Base-by-base conservation (phyloP, 2,113 vertebrate genomes). In the Plectropomus leopardus region DNA sequence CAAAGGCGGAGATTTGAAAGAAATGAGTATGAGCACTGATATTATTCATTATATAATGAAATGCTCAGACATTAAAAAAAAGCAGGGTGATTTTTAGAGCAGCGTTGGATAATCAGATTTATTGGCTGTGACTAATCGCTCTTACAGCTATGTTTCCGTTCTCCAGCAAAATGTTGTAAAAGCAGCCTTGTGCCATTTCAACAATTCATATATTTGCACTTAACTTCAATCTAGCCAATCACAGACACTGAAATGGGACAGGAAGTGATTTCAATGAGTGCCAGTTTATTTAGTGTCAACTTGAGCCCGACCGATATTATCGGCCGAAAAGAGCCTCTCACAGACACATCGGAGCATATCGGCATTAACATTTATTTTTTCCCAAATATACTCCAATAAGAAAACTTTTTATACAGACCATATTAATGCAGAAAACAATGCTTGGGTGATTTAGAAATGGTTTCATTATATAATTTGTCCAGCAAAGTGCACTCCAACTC, bases 151-250 rank as follows among this genome's bases (percentile, higher is more conserved):
- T n/a, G 40, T 59, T 66, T 80, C 66, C 0, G 3, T 32, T n/a
- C 15, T 45, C 59, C 9, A 6, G 28, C 6, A 42, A 40, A 66
- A 64, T 32, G 14, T 67, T 64, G 34, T 65, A 55, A 28, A 78
- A 76, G 40, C 28, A 50, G 1, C 57, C 17, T 11, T 84, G 7
- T 61, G 57, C 72, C 32, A 51, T 66, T 75, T 51, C n/a, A 74
- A 50, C 40, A 61, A 58, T 85, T 85, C 59, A 82, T 88, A 89
- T 83, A 32, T 64, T 26, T 82, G 60, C 59, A 65, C 78, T 82
- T 58, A 70, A 40, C 15, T 82, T 23, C 42, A 15, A 86, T 61
- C 30, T 24, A 80, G 58, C 76, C 82, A 92, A 91, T 86, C 66
- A 50, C 53, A 85, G 80, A 24, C 0, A 11, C 15, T 7, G 10